A percentile compares a stretch with the other conserved stretches of the same genome.
phyloP scores from a whole-genome alignment of 2,113 vertebrate species.

The Myrmecobius fasciatus region DNA sequence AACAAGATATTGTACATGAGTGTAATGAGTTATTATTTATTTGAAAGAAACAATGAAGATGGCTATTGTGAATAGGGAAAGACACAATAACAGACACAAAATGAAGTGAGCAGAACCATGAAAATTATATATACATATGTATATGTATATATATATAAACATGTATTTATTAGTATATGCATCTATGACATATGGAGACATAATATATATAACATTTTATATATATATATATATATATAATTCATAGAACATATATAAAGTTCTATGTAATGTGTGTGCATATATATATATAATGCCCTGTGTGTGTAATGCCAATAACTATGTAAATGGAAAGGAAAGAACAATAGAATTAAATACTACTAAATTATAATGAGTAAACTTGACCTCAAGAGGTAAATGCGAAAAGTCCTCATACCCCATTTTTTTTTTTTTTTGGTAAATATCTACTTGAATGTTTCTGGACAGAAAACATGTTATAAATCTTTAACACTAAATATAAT shows the following conservation, averaged over 20 bases:
- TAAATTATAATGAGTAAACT: not conserved
- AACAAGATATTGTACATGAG: not conserved
- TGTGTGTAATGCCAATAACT: not conserved
- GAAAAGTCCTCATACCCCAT: not conserved
- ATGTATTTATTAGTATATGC: too few species aligned
- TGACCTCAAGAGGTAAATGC: not conserved
- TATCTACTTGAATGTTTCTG: not conserved
- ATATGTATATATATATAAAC: not conserved
- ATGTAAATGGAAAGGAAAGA: not conserved
- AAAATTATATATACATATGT: not conserved
- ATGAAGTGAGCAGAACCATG: not conserved
- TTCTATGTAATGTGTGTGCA: too few species aligned
- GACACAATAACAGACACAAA: not conserved
- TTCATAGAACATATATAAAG: not conserved
- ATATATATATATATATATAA: not conserved
- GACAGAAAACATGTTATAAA: not conserved
- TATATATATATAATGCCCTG: not conserved
- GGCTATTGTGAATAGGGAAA: not conserved
- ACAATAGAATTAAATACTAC: not conserved
- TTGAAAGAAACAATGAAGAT: not conserved
- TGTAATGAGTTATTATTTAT: not conserved
- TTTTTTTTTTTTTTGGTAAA: not conserved
- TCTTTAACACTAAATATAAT: not conserved
- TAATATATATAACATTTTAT: too few species aligned
- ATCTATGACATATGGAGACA: too few species aligned